Conservation (phyloP, 1,140 invertebrate species). For the Trachymyrmex cornetzi region DNA sequence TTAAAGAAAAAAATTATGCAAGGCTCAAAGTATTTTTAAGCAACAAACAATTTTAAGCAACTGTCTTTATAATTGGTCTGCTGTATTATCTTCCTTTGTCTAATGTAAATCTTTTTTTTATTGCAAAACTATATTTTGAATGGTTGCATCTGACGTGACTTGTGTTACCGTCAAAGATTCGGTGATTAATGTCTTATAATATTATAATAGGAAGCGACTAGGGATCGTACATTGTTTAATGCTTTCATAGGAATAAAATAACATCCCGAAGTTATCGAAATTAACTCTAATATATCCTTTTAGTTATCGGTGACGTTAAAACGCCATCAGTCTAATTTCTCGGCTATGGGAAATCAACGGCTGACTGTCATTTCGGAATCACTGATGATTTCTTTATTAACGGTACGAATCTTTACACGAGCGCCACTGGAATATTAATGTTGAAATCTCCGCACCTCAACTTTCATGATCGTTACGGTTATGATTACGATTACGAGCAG, state of each 20-base stretch:
- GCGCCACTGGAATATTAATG: conserved; percentile 72
- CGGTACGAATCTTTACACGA: conserved; percentile 32
- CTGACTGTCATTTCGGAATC: conserved; percentile 65
- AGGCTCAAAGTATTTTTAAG: background rate
- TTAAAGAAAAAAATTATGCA: background rate
- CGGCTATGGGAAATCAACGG: conserved; percentile 36
- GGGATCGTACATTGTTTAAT: conserved; percentile 32
- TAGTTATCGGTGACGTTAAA: conserved; percentile 27
- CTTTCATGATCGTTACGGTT: conserved; percentile 68
- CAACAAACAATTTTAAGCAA: conserved; percentile 25
- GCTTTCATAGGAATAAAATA: conserved; percentile 34
- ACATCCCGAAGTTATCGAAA: conserved; percentile 35
- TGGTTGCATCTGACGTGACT: background rate
- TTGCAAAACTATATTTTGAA: conserved; percentile 5
- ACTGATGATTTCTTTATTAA: conserved; percentile 75
- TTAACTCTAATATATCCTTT: conserved; percentile 44
- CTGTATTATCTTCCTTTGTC: background rate
- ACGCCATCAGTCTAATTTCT: background rate
- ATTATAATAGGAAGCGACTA: conserved; percentile 20
- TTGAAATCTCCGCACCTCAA: conserved; percentile 59
- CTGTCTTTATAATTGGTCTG: background rate
- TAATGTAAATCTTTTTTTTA: conserved; percentile 15
- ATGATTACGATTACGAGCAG: conserved; percentile 74
- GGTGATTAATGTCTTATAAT: conserved; percentile 9
- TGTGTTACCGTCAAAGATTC: conserved; percentile 4